phyloP scores from a whole-genome alignment of 92 coral and sea anemone species.

The Epizoanthus scotinus region DNA sequence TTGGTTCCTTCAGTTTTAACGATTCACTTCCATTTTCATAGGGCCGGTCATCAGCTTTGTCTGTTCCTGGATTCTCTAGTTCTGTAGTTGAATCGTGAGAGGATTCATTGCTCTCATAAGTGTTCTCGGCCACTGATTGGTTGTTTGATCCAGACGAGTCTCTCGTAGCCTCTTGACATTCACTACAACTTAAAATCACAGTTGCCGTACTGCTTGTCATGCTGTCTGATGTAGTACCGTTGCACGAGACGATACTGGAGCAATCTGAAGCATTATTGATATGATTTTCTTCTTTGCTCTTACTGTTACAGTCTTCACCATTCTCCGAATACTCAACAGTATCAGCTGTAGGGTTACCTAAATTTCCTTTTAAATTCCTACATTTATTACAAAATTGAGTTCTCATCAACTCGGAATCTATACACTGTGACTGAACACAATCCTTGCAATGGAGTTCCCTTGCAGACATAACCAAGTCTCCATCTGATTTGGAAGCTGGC shows the following conservation, averaged over 20 bases:
- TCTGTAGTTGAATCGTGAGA: constrained; percentile 34
- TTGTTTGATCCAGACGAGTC: constrained; percentile 23
- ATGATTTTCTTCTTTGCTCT: constrained; percentile 46
- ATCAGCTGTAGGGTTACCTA: background rate
- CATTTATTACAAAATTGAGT: constrained; percentile 54
- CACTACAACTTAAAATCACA: constrained; percentile 64
- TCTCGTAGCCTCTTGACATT: constrained; percentile 38
- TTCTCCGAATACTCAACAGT: constrained; percentile 11
- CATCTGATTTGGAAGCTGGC: constrained; percentile 77
- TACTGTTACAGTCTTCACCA: constrained; percentile 24
- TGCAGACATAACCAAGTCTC: constrained; percentile 45
- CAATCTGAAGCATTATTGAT: constrained; percentile 38
- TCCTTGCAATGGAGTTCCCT: constrained; percentile 20
- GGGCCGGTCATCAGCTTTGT: background rate
- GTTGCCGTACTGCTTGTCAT: constrained; percentile 87
- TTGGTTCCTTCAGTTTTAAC: background rate
- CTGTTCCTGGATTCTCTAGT: background rate
- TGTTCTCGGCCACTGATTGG: constrained; percentile 17
- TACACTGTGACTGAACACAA: constrained; percentile 11
- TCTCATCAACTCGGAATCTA: constrained; percentile 47
- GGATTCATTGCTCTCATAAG: background rate
- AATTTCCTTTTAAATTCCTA: constrained; percentile 32
- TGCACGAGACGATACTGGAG: constrained; percentile 49
- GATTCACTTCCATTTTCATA: background rate
- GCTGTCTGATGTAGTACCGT: constrained; percentile 54